phyloP scores from a whole-genome alignment of 2,888 invertebrate genomes.

The Monoplex corrugatus region DNA sequence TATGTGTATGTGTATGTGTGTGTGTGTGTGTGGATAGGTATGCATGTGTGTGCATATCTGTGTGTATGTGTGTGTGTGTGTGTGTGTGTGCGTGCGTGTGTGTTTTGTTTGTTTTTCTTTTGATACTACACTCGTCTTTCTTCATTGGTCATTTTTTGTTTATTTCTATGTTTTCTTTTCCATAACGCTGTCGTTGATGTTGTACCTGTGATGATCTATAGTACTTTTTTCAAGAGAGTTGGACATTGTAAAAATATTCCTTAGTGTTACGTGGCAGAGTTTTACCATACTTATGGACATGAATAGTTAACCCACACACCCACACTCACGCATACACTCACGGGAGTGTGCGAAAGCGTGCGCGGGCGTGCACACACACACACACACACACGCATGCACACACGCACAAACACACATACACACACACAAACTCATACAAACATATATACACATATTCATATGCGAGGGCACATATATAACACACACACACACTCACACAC shows the following conservation, averaged over 20 bases:
- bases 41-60: slow-evolving; percentile 22
- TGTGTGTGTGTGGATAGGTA: slow-evolving; percentile 16
- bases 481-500: too few species aligned
- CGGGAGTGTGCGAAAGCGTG: background rate
- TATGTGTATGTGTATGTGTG: slow-evolving; percentile 28
- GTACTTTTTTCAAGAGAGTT: too few species aligned
- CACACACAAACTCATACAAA: too few species aligned
- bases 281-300: background rate
- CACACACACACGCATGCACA: too few species aligned
- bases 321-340: background rate
- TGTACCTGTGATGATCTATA: background rate
- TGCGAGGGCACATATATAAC: too few species aligned
- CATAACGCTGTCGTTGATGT: background rate
- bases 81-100: slow-evolving; percentile 15
- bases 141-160: too few species aligned
- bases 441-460: too few species aligned
- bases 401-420: too few species aligned
- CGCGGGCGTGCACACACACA: background rate
- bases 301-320: too few species aligned
- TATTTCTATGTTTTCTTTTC: background rate
- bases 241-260: too few species aligned
- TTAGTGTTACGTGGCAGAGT: background rate
- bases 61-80: slow-evolving; percentile 28
- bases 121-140: too few species aligned
- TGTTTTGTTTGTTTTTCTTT: background rate